A percentile compares a stretch with the other conserved stretches of the same genome.
Conservation (phyloP, 2,888 invertebrate genomes). For the Agrotis puta region DNA sequence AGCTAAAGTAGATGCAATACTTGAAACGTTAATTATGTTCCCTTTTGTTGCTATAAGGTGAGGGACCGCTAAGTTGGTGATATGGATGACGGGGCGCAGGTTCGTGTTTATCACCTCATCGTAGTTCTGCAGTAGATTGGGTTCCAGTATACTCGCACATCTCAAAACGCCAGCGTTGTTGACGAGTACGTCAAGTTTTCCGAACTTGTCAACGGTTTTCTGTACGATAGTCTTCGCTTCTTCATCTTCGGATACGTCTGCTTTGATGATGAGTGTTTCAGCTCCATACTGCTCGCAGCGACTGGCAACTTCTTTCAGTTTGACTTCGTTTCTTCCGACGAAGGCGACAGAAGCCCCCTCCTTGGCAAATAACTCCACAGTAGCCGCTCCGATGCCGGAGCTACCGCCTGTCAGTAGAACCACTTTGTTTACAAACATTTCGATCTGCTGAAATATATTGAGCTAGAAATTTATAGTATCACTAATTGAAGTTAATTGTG, state of each 20-base stretch:
- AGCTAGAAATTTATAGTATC: not conserved
- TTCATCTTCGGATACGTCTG: constrained; percentile 47
- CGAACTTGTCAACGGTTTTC: constrained; percentile 31
- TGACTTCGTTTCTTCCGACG: constrained; percentile 59
- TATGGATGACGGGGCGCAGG: constrained; percentile 60
- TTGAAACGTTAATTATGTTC: constrained; percentile 71
- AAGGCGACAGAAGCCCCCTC: constrained; percentile 63
- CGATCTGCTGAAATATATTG: not conserved
- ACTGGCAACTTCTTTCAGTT: constrained; percentile 49
- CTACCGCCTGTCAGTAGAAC: constrained; percentile 68
- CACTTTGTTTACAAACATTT: constrained; percentile 63
- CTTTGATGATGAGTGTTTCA: constrained; percentile 26
- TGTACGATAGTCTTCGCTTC: constrained; percentile 41
- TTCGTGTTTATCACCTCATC: constrained; percentile 68
- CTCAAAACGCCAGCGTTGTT: constrained; percentile 37
- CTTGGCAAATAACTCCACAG: constrained; percentile 42
- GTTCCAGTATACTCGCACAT: constrained; percentile 39
- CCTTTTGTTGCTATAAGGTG: constrained; percentile 68
- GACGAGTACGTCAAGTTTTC: constrained; percentile 34
- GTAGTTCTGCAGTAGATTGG: constrained; percentile 55
- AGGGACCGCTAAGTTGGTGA: constrained; percentile 67
- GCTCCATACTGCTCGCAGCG: constrained; percentile 24
- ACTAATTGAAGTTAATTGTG: not conserved
- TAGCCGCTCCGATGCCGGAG: constrained; percentile 67
- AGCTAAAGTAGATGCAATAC: constrained; percentile 84